These are phyloP conservation scores for Drymodes brunneopygia DNA, from an alignment of 2,113 vertebrate species.

Conservation along the genomic window DNA sequence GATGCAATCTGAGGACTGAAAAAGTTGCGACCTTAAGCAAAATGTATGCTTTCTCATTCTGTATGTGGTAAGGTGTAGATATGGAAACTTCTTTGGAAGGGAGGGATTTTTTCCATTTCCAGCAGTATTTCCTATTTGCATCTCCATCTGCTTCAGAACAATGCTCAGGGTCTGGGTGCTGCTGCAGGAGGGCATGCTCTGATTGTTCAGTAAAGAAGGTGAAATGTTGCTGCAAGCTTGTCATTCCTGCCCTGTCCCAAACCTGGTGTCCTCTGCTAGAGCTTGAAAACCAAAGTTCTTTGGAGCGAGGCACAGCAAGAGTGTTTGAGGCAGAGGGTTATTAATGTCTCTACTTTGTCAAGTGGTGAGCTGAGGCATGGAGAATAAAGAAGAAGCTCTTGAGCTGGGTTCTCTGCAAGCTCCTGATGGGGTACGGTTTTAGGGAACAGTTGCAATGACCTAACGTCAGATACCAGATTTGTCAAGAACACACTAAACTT, in stretches of 20 bases:
- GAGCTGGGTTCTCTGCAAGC: neutral
- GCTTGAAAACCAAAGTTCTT: fast-evolving
- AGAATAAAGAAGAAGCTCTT: neutral
- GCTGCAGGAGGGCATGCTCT: neutral
- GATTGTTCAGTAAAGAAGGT: fast-evolving
- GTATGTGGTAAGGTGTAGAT: neutral
- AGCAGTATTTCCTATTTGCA: neutral
- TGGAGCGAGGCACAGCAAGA: too few species aligned
- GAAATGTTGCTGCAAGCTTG: neutral
- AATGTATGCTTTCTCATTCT: neutral
- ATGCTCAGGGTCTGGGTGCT: neutral
- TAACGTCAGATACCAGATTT: neutral
- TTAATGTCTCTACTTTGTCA: fast-evolving
- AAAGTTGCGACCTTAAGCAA: neutral
- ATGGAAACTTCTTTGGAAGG: neutral
- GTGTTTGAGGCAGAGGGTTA: neutral
- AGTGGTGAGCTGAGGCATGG: neutral
- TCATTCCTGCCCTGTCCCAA: neutral
- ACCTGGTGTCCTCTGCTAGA: neutral
- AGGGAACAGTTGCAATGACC: neutral
- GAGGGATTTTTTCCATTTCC: neutral
- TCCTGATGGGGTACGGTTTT: neutral
- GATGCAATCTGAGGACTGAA: neutral
- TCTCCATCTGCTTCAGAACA: neutral
- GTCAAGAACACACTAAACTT: neutral